Conservation (phyloP, 2,888 invertebrate genomes). For the Oegoconia quadripuncta region DNA sequence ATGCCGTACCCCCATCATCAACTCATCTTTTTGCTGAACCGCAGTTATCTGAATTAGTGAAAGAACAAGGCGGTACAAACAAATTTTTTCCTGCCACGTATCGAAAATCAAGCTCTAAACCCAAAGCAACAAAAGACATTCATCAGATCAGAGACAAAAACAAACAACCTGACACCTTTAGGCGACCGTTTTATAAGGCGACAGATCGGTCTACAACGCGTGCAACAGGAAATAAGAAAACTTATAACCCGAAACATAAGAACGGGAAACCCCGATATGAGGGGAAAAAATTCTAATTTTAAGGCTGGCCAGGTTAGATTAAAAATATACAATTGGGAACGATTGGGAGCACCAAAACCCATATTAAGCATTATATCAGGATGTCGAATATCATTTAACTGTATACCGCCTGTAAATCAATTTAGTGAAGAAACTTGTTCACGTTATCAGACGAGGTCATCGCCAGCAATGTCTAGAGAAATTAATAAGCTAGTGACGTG, state of each 20-base stretch:
- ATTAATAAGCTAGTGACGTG: neutral
- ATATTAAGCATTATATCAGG: conserved; percentile 5
- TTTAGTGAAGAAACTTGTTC: neutral
- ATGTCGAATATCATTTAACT: conserved; percentile 14
- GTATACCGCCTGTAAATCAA: conserved; percentile 1
- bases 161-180: neutral
- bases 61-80: conserved; percentile 16
- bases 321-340: too few relatives aligned
- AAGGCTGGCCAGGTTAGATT: neutral
- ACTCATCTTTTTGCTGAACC: conserved; percentile 18
- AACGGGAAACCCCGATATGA: too few relatives aligned
- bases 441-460: neutral
- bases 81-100: conserved; percentile 20
- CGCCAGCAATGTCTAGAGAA: neutral
- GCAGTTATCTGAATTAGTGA: conserved; percentile 12
- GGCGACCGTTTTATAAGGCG: neutral
- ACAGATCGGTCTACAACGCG: conserved; percentile 3
- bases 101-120: conserved; percentile 3
- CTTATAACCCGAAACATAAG: too few relatives aligned
- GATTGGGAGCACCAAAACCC: neutral
- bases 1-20: conserved; percentile 19
- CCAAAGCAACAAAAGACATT: neutral
- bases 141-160: neutral
- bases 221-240: neutral
- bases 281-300: neutral